phyloP scores from a whole-genome alignment of 2,113 vertebrate genomes.

The Tupaia tana region DNA sequence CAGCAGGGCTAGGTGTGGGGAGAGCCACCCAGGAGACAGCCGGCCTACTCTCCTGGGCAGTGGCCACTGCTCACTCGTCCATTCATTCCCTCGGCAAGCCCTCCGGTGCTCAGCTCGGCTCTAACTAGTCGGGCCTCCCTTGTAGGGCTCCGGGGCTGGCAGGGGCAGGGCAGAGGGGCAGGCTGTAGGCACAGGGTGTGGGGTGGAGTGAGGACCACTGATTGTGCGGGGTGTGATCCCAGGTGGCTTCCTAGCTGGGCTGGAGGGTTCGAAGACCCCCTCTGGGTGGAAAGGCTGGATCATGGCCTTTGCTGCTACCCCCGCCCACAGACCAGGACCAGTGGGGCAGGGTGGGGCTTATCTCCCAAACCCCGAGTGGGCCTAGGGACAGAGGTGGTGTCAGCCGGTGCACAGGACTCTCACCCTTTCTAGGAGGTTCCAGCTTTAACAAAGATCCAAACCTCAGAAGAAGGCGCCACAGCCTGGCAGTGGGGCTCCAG shows the following conservation, averaged over 20 bases:
- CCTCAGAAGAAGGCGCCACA: neutral
- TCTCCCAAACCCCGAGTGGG: neutral
- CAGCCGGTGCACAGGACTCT: neutral
- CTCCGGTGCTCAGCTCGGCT: neutral
- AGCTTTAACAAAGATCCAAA: neutral
- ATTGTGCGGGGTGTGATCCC: neutral
- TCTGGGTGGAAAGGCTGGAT: neutral
- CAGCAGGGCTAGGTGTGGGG: neutral
- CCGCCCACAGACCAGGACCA: neutral
- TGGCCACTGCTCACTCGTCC: neutral
- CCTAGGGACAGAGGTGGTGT: neutral
- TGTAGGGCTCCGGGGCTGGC: neutral
- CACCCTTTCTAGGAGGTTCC: neutral
- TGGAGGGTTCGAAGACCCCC: neutral
- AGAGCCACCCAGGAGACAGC: neutral
- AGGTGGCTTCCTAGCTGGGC: neutral
- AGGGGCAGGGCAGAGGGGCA: neutral
- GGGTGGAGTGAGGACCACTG: neutral
- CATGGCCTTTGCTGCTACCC: neutral
- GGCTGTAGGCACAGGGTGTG: neutral
- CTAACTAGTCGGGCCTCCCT: neutral
- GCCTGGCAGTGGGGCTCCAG: neutral
- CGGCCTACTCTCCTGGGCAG: accelerated
- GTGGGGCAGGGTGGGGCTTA: neutral
- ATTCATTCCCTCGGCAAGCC: neutral